A percentile compares a stretch with the other conserved stretches of the same genome.
phyloP scores from a whole-genome alignment of 2,888 invertebrate species.

The Hypercompe scribonia region DNA sequence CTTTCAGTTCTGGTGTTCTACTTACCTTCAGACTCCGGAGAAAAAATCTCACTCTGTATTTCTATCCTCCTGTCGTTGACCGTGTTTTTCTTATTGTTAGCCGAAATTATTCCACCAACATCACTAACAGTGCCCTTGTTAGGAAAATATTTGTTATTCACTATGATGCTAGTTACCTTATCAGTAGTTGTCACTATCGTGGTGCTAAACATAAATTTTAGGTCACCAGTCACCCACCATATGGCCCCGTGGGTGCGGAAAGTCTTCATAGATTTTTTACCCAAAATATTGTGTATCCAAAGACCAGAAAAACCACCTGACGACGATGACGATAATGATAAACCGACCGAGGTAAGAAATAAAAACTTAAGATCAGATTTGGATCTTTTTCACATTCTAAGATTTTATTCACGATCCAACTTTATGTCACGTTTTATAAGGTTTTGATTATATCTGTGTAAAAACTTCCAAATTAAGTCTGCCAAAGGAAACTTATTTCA shows the following conservation, averaged over 20 bases:
- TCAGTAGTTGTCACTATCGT: constrained; percentile 97
- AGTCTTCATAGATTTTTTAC: constrained; percentile 94
- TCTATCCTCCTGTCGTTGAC: constrained; percentile 97
- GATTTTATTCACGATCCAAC: constrained; percentile 47
- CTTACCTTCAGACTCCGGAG: constrained; percentile 98
- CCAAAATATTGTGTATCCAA: constrained; percentile 94
- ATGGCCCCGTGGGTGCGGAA: constrained; percentile 96
- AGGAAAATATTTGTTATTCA: constrained; percentile 97
- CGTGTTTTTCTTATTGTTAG: constrained; percentile 96
- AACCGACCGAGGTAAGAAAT: constrained; percentile 82
- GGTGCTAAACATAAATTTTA: constrained; percentile 96
- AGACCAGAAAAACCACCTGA: constrained; percentile 93
- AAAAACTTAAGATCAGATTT: constrained; percentile 51
- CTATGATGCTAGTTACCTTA: constrained; percentile 97
- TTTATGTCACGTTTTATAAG: constrained; percentile 42
- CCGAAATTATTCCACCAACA: constrained; percentile 97
- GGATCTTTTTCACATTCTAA: constrained; percentile 57
- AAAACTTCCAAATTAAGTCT: constrained; percentile 73
- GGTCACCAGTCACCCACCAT: constrained; percentile 96
- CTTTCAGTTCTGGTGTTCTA: constrained; percentile 99
- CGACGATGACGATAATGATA: constrained; percentile 80
- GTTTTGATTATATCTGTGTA: constrained; percentile 78
- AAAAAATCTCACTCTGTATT: constrained; percentile 98
- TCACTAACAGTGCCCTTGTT: constrained; percentile 96
- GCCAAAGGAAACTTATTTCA: constrained; percentile 67